These are phyloP conservation scores for Xanthorhoe spadicearia DNA, from an alignment of 2,888 invertebrate species.

Conservation along the genomic window DNA sequence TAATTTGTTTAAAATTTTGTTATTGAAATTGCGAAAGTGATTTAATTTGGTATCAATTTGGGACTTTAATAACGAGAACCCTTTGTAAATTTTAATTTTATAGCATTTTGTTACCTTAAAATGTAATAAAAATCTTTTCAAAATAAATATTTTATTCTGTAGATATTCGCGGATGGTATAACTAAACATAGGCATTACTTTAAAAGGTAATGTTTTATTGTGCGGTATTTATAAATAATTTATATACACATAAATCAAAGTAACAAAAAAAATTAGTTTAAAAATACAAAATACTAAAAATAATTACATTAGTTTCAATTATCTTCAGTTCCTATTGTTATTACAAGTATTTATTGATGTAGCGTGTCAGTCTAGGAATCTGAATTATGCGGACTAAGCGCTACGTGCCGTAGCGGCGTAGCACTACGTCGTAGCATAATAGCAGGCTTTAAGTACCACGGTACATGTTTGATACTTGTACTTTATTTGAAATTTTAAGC, in stretches of 20 bases:
- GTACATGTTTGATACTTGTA: neutral
- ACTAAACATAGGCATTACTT: no score
- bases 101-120: neutral
- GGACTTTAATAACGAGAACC: neutral
- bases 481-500: neutral
- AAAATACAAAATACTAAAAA: no score
- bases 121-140: neutral
- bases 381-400: slow-evolving; percentile 27
- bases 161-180: no score
- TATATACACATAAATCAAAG: no score
- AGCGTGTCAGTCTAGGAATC: slow-evolving; percentile 23
- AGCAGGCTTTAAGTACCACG: slow-evolving; percentile 8
- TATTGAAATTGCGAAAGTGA: neutral
- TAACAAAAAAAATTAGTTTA: no score
- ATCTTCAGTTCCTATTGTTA: neutral
- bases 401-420: slow-evolving; percentile 28
- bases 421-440: slow-evolving; percentile 21
- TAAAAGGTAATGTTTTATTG: no score
- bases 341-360: neutral
- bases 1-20: slow-evolving; percentile 35
- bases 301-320: no score
- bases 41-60: slow-evolving; percentile 2
- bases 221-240: no score
- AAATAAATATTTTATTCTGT: no score
- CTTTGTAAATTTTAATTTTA: neutral